Percentiles rank a stretch among this genome's conserved stretches.
Conservation (phyloP, 2,888 invertebrate genomes). For the Stenolophus ochropezus region DNA sequence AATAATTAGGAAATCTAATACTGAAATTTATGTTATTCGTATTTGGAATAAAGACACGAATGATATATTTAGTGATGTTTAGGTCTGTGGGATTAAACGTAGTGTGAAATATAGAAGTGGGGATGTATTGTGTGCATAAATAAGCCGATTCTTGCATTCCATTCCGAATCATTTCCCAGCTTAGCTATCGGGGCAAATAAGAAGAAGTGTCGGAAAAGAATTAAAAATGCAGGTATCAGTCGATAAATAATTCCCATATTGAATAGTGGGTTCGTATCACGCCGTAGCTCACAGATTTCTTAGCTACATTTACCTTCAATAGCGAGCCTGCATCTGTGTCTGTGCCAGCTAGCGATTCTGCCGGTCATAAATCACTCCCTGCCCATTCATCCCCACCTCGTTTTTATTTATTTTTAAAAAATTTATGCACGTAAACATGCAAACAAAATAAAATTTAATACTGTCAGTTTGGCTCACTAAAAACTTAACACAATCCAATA, state of each 20-base stretch:
- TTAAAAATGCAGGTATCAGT: slow-evolving; percentile 44
- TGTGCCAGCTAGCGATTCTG: background rate
- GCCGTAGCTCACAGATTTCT: slow-evolving; percentile 38
- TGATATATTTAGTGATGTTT: too few species aligned
- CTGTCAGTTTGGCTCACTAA: too few species aligned
- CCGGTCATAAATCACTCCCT: background rate
- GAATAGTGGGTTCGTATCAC: slow-evolving; percentile 35
- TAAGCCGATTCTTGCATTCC: slow-evolving; percentile 16
- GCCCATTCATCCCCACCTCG: background rate
- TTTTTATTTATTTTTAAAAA: too few species aligned
- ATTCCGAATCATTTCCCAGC: slow-evolving; percentile 30
- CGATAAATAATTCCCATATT: slow-evolving; percentile 43
- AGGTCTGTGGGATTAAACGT: too few species aligned
- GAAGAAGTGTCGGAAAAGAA: slow-evolving; percentile 4
- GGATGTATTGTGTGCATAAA: background rate
- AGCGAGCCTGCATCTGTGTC: background rate
- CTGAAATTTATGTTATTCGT: too few species aligned
- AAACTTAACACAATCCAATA: too few species aligned
- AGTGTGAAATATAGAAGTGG: background rate
- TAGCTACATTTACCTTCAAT: slow-evolving; percentile 43
- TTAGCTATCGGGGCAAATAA: slow-evolving; percentile 19
- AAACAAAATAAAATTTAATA: too few species aligned
- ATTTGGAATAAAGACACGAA: too few species aligned
- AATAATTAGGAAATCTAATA: too few species aligned
- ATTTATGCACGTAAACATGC: too few species aligned